Percentiles rank a stretch among this genome's conserved stretches.
Conservation (phyloP, 2,888 invertebrate genomes). For the Exocentrus adspersus region DNA sequence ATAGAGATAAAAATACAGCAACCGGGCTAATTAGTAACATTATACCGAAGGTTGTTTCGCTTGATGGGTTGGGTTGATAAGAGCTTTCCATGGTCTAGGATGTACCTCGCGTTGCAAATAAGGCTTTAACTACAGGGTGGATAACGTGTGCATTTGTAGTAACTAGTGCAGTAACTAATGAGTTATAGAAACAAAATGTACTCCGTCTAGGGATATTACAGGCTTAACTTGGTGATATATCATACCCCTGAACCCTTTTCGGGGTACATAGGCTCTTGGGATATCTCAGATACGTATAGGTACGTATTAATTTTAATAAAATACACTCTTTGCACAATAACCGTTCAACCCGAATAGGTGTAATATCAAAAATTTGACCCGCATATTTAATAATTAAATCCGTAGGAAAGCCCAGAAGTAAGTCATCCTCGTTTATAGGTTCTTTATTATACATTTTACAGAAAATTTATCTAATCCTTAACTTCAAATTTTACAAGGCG, state of each 20-base stretch:
- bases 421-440: no score
- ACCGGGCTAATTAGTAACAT: slow-evolving; percentile 48
- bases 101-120: neutral
- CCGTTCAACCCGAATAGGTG: neutral
- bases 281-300: neutral
- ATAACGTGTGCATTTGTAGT: no score
- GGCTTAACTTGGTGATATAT: slow-evolving; percentile 1
- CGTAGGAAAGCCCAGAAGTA: no score
- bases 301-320: slow-evolving; percentile 11
- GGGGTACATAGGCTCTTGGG: neutral
- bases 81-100: neutral
- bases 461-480: no score
- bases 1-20: slow-evolving; percentile 43
- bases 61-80: slow-evolving; percentile 33
- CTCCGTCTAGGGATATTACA: no score
- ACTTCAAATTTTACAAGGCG: no score
- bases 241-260: slow-evolving; percentile 5
- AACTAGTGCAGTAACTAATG: no score
- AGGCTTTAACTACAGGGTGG: neutral
- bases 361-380: neutral
- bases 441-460: no score
- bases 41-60: slow-evolving; percentile 40
- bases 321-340: neutral
- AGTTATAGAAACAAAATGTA: no score
- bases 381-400: neutral